Evolutionary conservation across 2,797 vertebrate species (phyloP).

Genomic region (Telmatherina bonti): DNA sequence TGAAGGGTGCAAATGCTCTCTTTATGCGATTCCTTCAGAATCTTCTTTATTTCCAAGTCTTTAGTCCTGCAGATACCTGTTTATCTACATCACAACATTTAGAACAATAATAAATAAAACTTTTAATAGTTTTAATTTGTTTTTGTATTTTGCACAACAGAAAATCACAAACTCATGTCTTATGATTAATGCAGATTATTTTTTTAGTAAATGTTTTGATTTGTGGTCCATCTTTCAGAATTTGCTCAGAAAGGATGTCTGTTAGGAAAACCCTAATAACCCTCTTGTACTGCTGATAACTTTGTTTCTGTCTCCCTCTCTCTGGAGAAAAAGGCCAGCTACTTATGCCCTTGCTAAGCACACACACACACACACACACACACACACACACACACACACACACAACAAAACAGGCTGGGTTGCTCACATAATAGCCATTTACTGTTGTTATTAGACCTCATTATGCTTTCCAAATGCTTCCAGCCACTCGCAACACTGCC

Average conservation of each 20-base stretch:
- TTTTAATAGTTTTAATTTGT: no score
- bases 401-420: not conserved
- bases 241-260: conserved; percentile 1
- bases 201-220: not conserved
- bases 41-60: not conserved
- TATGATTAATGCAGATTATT: not conserved
- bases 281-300: conserved; percentile 45
- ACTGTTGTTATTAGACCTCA: conserved; percentile 45
- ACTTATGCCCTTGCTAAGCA: conserved; percentile 12
- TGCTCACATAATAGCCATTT: conserved; percentile 44
- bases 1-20: not conserved
- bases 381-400: conserved; percentile 5
- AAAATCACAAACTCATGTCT: not conserved
- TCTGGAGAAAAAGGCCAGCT: conserved; percentile 26
- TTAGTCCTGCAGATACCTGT: not conserved
- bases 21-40: conserved; percentile 6
- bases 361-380: conserved; percentile 5
- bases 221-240: not conserved
- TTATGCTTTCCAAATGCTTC: conserved; percentile 52
- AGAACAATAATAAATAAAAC: no score
- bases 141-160: not conserved
- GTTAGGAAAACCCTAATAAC: conserved; percentile 10
- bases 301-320: conserved; percentile 35
- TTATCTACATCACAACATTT: not conserved
- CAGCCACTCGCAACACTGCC: conserved; percentile 28